Evolutionary conservation across 1,140 invertebrate genomes (phyloP).

Genomic region (Hetaerina americana): DNA sequence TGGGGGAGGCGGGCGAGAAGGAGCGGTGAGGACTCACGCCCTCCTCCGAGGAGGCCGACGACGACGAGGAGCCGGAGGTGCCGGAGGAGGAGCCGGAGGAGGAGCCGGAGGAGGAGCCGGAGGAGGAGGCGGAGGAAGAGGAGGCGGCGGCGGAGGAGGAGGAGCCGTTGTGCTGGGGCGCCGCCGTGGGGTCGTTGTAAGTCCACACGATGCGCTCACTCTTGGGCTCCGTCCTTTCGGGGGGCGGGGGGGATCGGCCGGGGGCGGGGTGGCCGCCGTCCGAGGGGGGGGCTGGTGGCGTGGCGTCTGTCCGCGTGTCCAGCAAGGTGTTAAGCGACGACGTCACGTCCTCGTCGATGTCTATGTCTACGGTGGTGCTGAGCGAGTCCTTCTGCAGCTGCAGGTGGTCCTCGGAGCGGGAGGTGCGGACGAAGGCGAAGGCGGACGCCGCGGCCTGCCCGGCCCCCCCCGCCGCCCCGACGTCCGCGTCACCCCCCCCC

Average conservation of each 20-base stretch:
- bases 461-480: slow-evolving; percentile 37
- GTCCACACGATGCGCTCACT: slow-evolving; percentile 71
- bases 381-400: slow-evolving; percentile 61
- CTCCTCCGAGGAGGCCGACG: slow-evolving; percentile 24
- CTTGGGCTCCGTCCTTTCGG: slow-evolving; percentile 4
- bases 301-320: slow-evolving; percentile 61
- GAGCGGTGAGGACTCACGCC: slow-evolving; percentile 48
- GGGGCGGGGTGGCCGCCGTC: slow-evolving; percentile 3
- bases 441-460: slow-evolving; percentile 18
- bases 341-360: slow-evolving; percentile 76
- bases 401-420: slow-evolving; percentile 73
- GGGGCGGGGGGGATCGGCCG: slow-evolving; percentile 20
- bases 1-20: slow-evolving; percentile 62
- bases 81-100: slow-evolving; percentile 34
- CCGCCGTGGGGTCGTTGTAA: slow-evolving; percentile 60
- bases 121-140: background rate
- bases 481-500: background rate
- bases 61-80: slow-evolving; percentile 40
- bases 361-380: slow-evolving; percentile 70
- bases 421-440: slow-evolving; percentile 53
- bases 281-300: slow-evolving; percentile 25
- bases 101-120: slow-evolving; percentile 36
- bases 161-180: slow-evolving; percentile 27
- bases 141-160: slow-evolving; percentile 16
- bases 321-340: slow-evolving; percentile 81